Evolutionary conservation across 1,140 invertebrate species (phyloP), one percentile per base, ranked within the genome.

Genomic region (Euwallacea similis): DNA sequence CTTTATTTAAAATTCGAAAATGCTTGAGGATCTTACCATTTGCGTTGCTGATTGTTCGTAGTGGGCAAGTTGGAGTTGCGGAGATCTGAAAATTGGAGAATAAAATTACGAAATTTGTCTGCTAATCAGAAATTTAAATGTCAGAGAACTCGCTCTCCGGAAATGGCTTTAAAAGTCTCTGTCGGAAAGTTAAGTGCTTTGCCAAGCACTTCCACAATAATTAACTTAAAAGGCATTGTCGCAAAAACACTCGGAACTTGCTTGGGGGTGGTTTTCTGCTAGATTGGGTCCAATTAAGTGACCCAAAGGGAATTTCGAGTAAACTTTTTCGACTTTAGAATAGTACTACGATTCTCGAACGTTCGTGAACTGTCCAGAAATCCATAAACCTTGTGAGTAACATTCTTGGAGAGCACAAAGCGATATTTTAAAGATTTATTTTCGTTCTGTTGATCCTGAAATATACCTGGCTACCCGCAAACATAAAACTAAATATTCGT

Each of bases 401-500:
- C 21, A 4, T 33, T 33, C 21, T 33, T 33, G 21, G 21, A 33
- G 21, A 33, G 4, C 21, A 33, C 21, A 33, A 1, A 33, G 21
- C 21, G 21, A 33, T 33, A 33, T 33, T 33, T 33, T 33, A 33
- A 33, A 33, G 21, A 2, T 33, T 33, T 33, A 33, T 33, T 33
- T 33, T 33, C 21, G 21, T 33, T 33, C 21, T 33, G 21, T 33
- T 33, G 21, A 33, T 33, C 21, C 21, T 33, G 21, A 33, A 33
- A 33, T 33, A 33, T 33, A 33, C 21, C 21, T 33, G 21, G 21
- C 21, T 33, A 33, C 21, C 21, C 21, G 21, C 21, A 33, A 50
- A 50, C 9, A 50, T 13, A 50, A 50, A 50, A 50, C 46, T 50
- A 50, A 50, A 50, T 50, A 50, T 50, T 50, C 46, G 46, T 50